Percentiles rank a stretch among this genome's conserved stretches.
These are phyloP conservation scores for Umimayanthus kanabou DNA, from an alignment of 92 coral and sea anemone genomes.

Conservation along the genomic window DNA sequence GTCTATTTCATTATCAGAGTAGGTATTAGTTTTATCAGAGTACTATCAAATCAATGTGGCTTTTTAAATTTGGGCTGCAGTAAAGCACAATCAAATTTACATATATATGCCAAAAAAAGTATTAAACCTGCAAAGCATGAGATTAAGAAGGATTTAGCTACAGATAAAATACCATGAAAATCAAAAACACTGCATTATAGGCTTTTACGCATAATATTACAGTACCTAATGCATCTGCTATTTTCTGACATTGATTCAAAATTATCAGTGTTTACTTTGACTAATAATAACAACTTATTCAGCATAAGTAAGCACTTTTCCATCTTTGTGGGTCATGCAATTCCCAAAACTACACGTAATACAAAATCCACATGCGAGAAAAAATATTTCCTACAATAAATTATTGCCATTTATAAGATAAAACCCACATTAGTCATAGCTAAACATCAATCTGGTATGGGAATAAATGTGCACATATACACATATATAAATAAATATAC, in stretches of 20 bases:
- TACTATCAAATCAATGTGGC: too few relatives aligned
- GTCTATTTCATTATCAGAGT: too few relatives aligned
- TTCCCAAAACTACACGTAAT: background rate
- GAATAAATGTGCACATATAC: background rate
- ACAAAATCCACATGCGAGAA: conserved; percentile 2
- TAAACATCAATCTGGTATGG: background rate
- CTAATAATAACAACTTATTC: background rate
- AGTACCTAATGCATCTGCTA: background rate
- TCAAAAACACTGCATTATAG: background rate
- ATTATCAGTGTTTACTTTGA: background rate
- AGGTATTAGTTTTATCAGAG: too few relatives aligned
- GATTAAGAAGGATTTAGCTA: background rate
- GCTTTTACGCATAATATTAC: background rate
- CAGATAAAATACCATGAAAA: background rate
- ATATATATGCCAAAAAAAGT: background rate
- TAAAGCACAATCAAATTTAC: background rate
- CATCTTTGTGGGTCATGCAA: background rate
- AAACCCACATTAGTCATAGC: background rate
- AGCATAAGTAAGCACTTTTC: background rate
- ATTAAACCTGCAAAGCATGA: background rate
- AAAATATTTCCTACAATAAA: background rate
- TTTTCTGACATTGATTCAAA: background rate
- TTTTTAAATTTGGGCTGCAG: background rate
- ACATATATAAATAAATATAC: background rate
- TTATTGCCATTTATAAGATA: background rate